Evolutionary conservation across 1,140 invertebrate genomes (phyloP), one percentile per base, ranked within the genome.

Genomic region (Micrasema minimum): DNA sequence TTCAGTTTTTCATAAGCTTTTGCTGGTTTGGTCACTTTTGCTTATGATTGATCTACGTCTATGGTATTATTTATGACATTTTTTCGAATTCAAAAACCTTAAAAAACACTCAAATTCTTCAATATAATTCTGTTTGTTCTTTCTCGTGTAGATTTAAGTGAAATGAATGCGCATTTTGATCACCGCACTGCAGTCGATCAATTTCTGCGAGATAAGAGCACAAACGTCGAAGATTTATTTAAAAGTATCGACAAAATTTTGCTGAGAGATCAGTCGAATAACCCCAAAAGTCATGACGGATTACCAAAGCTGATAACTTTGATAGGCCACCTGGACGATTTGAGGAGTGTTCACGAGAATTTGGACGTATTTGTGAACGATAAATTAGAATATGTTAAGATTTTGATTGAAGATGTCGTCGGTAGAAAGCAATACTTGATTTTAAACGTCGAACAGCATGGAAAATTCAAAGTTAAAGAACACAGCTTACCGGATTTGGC

Each of bases 401-500:
- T 62, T 16, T 14, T n/a, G 20, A 11, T 43, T 6, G 20, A 43
- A n/a, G 59, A 62, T 43, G 14, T 22, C n/a, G 9, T 62, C n/a
- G 59, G 43, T 7, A 45, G 43, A 26, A 62, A 62, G 37, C 59
- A 62, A n/a, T 43, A 41, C 37, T 41, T 62, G 12, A n/a, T 46
- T 45, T 45, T 62, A 35, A 46, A 43, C 18, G n/a, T 23, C 10
- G 35, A 62, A 46, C 37, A 62, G 6, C n/a, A 62, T 31, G 38
- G 38, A 7, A 62, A 45, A 41, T 43, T 62, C 43, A 18, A 20
- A 20, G 20, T 62, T 1, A 62, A 41, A 22, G 20, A 62, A 22
- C 66, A 69, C 22, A 59, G 53, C 18, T 20, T 69, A 11, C 67
- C 67, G 5, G 67, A 69, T 7, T 20, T 69, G n/a, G 50, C 43